Evolutionary conservation across 2,888 invertebrate genomes (phyloP), one percentile per base, ranked within the genome.

Genomic region (Cataglyphis livida): DNA sequence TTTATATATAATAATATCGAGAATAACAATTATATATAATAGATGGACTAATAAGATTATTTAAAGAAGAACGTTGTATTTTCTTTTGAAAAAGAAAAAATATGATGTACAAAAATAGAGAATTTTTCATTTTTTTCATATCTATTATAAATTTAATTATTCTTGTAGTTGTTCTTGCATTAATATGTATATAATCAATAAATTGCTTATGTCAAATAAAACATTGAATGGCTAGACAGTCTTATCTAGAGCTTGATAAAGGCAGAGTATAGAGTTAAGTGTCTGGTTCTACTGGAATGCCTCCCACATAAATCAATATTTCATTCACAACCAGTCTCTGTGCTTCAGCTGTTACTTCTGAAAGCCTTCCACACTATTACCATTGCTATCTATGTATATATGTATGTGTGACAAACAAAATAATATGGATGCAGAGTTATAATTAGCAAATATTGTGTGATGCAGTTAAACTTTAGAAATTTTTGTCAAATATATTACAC

Each of bases 231-330:
- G 6, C 25, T 71, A 41, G 44, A 64, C 51, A 64, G 48, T 54
- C 38, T 65, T 65, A 78, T 75, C 61, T 82, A 70, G 59, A 85
- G 54, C 54, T 59, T 73, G 25, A 65, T 62, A 9, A 70, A 81
- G 65, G 62, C 81, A 78, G 57, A 57, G 48, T 54, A 81, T 59
- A 74, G 85, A 84, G 85, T 86, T 86, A 87, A 91, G 84, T 90
- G 85, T 81, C 82, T 89, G 86, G 81, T 78, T 89, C 81, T 88
- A 88, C 87, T 81, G 88, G 86, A 88, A 87, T 89, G 85, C 87
- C 89, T 90, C 90, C 87, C 88, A 90, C 91, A 91, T 89, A 89
- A 91, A 93, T 93, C 93, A 93, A 93, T 93, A 92, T 92, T 92
- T 92, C 92, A 93, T 93, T 93, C 93, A 92, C 91, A 93, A 92